Conservation (phyloP, 2,888 invertebrate genomes). For the Cloeon dipterum region DNA sequence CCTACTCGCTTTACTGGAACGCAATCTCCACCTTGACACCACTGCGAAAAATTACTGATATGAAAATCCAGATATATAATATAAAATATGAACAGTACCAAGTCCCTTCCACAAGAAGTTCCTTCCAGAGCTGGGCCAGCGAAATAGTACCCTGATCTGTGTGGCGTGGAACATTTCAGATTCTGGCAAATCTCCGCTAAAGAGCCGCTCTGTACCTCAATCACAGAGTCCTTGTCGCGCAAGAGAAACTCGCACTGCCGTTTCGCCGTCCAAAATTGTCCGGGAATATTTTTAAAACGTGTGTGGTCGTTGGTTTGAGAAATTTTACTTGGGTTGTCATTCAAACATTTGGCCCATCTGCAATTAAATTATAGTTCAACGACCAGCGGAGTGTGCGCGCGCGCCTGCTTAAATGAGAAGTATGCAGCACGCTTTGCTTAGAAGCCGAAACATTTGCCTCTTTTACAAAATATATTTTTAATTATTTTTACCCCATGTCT, state of each 20-base stretch:
- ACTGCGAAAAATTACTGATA: conserved; percentile 19
- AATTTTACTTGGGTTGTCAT: conserved; percentile 27
- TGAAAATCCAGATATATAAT: neutral
- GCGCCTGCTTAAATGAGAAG: no score
- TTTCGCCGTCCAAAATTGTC: conserved; percentile 44
- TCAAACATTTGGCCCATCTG: conserved; percentile 39
- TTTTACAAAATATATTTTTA: conserved; percentile 8
- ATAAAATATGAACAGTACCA: neutral
- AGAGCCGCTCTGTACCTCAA: conserved; percentile 17
- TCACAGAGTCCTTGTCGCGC: conserved; percentile 38
- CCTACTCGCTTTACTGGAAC: conserved; percentile 17
- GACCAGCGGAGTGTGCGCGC: no score
- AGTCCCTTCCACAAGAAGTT: conserved; percentile 34
- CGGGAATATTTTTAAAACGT: conserved; percentile 37
- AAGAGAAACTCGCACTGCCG: conserved; percentile 50
- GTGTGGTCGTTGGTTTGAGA: conserved; percentile 31
- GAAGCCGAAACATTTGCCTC: conserved; percentile 4
- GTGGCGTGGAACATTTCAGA: conserved; percentile 46
- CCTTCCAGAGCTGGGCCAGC: conserved; percentile 68
- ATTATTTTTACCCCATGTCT: conserved; percentile 28
- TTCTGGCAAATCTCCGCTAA: conserved; percentile 31
- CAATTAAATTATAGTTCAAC: no score
- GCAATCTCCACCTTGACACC: conserved; percentile 43
- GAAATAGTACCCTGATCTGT: conserved; percentile 46
- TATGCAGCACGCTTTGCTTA: no score